Evolutionary conservation across 2,888 invertebrate genomes (phyloP).

Genomic region (Teinopalpus imperialis): DNA sequence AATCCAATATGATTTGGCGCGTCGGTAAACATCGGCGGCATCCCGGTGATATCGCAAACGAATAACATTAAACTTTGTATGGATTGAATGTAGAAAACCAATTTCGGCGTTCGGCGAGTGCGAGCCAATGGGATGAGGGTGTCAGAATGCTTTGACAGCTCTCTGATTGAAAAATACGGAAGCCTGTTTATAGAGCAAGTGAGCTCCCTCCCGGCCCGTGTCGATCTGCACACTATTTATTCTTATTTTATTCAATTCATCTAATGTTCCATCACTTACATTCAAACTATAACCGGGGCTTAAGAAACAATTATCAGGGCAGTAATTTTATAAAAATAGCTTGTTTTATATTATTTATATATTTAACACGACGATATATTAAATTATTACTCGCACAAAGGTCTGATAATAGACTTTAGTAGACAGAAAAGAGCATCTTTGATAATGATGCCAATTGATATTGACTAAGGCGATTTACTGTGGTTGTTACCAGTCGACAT

Average conservation of each 20-base stretch:
- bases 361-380: too few species aligned
- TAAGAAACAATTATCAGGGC: neutral
- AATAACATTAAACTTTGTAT: conserved; percentile 83
- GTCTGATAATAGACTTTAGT: too few species aligned
- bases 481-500: too few species aligned
- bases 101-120: conserved; percentile 82
- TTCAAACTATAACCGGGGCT: neutral
- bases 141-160: conserved; percentile 84
- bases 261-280: conserved; percentile 20
- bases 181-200: conserved; percentile 81
- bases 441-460: too few species aligned
- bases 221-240: conserved; percentile 22
- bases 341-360: too few species aligned
- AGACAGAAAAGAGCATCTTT: too few species aligned
- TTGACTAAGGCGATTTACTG: too few species aligned
- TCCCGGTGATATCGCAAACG: conserved; percentile 82
- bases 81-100: conserved; percentile 83
- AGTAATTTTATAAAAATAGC: too few species aligned
- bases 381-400: too few species aligned
- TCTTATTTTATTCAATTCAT: conserved; percentile 23
- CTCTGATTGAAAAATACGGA: conserved; percentile 84
- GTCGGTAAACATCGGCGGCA: conserved; percentile 82
- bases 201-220: conserved; percentile 47
- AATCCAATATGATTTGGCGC: conserved; percentile 81
- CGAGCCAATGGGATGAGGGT: conserved; percentile 83